phyloP scores from a whole-genome alignment of 2,888 invertebrate species.

The Scaptomyza flava region DNA sequence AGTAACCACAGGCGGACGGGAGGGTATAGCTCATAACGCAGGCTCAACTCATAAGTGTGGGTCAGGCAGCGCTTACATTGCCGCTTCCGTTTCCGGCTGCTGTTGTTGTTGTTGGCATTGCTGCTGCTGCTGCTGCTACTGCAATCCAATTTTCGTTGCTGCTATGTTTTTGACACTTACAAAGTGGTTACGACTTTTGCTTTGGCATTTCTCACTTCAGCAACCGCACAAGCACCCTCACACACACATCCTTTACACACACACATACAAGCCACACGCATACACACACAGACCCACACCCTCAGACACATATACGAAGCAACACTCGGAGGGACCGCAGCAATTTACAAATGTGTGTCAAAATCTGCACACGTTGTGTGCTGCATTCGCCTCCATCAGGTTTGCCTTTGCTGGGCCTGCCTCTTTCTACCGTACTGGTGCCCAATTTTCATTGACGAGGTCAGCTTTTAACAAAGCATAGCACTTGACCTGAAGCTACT shows the following conservation, averaged over 20 bases:
- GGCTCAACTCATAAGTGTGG: constrained; percentile 40
- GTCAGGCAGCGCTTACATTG: constrained; percentile 27
- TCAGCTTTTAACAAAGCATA: constrained; percentile 67
- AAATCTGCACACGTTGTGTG: constrained; percentile 60
- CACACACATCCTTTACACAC: constrained; percentile 10
- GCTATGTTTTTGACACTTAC: constrained; percentile 76
- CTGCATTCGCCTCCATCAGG: constrained; percentile 14
- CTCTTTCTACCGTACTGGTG: constrained; percentile 36
- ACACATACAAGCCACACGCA: constrained; percentile 5
- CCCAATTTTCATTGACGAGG: constrained; percentile 69
- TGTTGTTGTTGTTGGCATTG: constrained; percentile 29
- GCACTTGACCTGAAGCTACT: constrained; percentile 46
- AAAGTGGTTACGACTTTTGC: constrained; percentile 78
- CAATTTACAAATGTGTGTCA: constrained; percentile 75
- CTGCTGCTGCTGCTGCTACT: constrained; percentile 39
- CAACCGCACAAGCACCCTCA: constrained; percentile 65
- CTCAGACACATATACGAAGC: constrained; percentile 5
- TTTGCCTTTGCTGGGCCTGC: constrained; percentile 16
- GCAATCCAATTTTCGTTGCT: constrained; percentile 77
- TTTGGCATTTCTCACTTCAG: constrained; percentile 77
- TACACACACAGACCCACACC: constrained; percentile 12
- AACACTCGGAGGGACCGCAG: constrained; percentile 33
- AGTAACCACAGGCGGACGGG: constrained; percentile 16
- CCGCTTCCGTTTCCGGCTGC: constrained; percentile 63
- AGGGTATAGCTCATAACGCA: constrained; percentile 68